Evolutionary conservation across 2,113 vertebrate genomes (phyloP).

Genomic region (Ciconia stormi): DNA sequence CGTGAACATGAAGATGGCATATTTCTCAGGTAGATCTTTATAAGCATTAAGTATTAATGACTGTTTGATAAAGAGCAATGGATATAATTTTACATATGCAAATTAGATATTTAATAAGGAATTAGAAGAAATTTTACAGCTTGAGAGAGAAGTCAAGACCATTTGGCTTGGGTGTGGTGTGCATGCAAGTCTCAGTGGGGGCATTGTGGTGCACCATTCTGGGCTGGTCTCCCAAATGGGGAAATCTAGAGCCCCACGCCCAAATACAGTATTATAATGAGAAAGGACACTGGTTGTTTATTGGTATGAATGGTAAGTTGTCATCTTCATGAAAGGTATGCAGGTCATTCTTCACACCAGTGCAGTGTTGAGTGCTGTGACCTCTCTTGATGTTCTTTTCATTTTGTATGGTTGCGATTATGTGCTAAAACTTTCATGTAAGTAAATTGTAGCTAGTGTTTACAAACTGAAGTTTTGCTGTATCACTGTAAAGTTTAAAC

Average conservation of each 20-base stretch:
- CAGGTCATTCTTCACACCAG: neutral
- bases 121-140: neutral
- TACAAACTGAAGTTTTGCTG: neutral
- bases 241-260: neutral
- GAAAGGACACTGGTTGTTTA: neutral
- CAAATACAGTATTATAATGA: neutral
- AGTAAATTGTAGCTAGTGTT: neutral
- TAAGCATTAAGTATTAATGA: neutral
- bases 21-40: neutral
- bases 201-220: neutral
- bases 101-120: neutral
- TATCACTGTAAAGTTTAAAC: neutral
- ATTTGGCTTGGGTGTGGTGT: neutral
- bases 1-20: neutral
- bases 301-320: neutral
- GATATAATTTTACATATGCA: neutral
- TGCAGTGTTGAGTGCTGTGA: neutral
- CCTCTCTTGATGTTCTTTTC: neutral
- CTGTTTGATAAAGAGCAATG: neutral
- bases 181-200: neutral
- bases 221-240: neutral
- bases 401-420: neutral
- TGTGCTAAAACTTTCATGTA: neutral
- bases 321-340: constrained; percentile 14
- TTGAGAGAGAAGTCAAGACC: neutral